phyloP scores from a whole-genome alignment of 1,140 invertebrate species.

The Portunus trituberculatus region DNA sequence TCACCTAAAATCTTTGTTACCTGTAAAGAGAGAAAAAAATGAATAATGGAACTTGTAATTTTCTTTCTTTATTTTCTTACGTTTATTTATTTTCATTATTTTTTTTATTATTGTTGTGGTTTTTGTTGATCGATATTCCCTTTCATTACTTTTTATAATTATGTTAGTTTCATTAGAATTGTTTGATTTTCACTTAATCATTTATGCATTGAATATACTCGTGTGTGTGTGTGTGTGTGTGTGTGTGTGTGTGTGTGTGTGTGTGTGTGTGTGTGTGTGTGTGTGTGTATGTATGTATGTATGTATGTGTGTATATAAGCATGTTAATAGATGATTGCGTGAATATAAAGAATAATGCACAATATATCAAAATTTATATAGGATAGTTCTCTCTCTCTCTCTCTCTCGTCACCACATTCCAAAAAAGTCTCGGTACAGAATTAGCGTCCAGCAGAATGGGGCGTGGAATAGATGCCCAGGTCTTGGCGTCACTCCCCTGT shows the following conservation, averaged over 20 bases:
- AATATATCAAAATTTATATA: neutral
- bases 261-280: neutral
- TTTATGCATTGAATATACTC: no score
- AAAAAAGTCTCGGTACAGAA: no score
- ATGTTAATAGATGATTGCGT: neutral
- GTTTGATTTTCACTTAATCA: slow-evolving; percentile 32
- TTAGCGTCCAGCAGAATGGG: no score
- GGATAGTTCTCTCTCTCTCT: neutral
- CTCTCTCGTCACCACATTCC: neutral
- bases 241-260: no score
- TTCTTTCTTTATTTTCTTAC: neutral
- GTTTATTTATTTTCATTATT: slow-evolving; percentile 53
- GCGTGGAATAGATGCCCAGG: no score
- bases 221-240: no score
- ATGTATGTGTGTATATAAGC: neutral
- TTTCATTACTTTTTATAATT: neutral
- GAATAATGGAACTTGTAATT: neutral
- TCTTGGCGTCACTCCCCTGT: no score
- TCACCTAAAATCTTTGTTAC: no score
- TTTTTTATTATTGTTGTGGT: slow-evolving; percentile 45
- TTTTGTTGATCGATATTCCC: slow-evolving; percentile 10
- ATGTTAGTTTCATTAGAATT: slow-evolving; percentile 27
- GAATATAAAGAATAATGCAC: no score
- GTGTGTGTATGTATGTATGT: neutral
- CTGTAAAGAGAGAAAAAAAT: neutral